Evolutionary conservation across 2,797 vertebrate species (phyloP).

Genomic region (Channallabes apus): DNA sequence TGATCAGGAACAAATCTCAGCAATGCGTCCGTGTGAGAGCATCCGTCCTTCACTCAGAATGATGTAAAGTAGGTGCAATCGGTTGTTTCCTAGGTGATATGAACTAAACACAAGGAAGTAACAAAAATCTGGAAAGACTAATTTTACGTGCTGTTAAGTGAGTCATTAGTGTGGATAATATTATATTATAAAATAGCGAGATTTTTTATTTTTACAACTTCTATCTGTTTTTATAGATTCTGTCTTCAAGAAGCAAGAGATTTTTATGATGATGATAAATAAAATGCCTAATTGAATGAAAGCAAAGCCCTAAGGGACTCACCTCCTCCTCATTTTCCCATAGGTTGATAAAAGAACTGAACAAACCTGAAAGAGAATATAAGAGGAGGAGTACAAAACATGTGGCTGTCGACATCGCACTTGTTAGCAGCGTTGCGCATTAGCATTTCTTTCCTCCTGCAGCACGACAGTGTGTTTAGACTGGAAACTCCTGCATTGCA

Average conservation of each 20-base stretch:
- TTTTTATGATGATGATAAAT: constrained; percentile 22
- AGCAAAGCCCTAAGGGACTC: constrained; percentile 29
- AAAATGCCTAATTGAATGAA: constrained; percentile 47
- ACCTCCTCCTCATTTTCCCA: not conserved
- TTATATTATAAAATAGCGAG: not conserved
- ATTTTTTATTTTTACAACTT: not conserved
- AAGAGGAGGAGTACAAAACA: constrained; percentile 21
- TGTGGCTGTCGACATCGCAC: constrained; percentile 47
- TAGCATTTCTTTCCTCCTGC: constrained; percentile 30
- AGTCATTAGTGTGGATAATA: not conserved
- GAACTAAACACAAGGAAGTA: no score
- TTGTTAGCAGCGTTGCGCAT: constrained; percentile 28
- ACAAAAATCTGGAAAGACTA: no score
- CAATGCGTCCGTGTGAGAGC: not conserved
- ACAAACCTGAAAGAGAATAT: constrained; percentile 31
- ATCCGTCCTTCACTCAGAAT: constrained; percentile 22
- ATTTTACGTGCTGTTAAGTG: not conserved
- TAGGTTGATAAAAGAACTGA: constrained; percentile 49
- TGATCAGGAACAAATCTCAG: not conserved
- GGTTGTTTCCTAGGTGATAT: not conserved
- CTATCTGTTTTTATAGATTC: not conserved
- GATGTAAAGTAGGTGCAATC: constrained; percentile 45
- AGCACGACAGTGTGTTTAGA: constrained; percentile 8
- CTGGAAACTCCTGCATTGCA: constrained; percentile 56
- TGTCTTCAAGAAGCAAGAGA: not conserved